Percentiles rank a stretch among this genome's conserved stretches.
phyloP scores from a whole-genome alignment of 2,113 vertebrate species.

The human region GRCh38 chr6:99412501-99413000 shows the following conservation, averaged over 20 bases:
- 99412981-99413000: neutral
- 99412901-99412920: neutral
- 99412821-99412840: constrained; percentile 24
- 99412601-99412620: constrained; percentile 92
- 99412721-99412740: constrained; percentile 99
- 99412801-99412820: constrained; percentile 12
- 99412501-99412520: constrained; percentile 55
- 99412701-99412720: constrained; percentile 99
- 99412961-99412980: constrained; percentile 8
- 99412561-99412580: constrained; percentile 94
- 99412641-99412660: constrained; percentile 90
- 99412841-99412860: neutral
- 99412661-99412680: constrained; percentile 88
- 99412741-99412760: constrained; percentile 81
- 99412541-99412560: constrained; percentile 96
- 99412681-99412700: constrained; percentile 96
- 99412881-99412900: neutral
- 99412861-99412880: neutral
- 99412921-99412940: constrained; percentile 22
- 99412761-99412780: constrained; percentile 62
- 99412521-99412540: constrained; percentile 58
- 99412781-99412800: constrained; percentile 3
- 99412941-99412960: neutral
- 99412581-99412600: constrained; percentile 93
- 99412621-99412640: constrained; percentile 93